These are phyloP conservation scores for Oxystoma pomonae DNA, from an alignment of 2,888 invertebrate genomes.

Conservation along the genomic window DNA sequence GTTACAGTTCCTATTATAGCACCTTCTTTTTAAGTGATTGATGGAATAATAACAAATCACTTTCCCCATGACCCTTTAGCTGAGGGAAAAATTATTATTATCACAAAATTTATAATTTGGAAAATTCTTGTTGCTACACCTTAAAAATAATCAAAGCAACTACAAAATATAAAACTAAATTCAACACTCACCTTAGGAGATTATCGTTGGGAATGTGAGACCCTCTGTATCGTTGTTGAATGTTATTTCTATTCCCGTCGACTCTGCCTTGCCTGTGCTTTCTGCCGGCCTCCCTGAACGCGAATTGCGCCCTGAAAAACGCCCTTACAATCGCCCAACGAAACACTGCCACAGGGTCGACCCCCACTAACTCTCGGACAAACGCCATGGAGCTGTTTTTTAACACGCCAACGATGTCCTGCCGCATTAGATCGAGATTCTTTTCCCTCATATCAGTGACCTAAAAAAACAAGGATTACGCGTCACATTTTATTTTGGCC, in stretches of 20 bases:
- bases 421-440: conserved; percentile 91
- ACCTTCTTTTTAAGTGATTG: no score
- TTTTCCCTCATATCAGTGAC: conserved; percentile 89
- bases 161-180: no score
- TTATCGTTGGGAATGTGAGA: conserved; percentile 66
- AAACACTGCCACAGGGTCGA: conserved; percentile 89
- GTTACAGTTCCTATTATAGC: no score
- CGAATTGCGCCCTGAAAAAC: conserved; percentile 84
- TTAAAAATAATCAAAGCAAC: no score
- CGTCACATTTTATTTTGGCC: no score
- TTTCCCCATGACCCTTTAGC: no score
- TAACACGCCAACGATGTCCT: conserved; percentile 88
- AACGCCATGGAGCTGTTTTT: conserved; percentile 92
- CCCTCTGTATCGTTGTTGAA: conserved; percentile 57
- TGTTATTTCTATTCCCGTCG: conserved; percentile 55
- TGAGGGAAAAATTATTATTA: no score
- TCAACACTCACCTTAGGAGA: conserved; percentile 59
- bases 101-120: no score
- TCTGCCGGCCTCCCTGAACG: conserved; percentile 79
- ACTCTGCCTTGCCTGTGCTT: conserved; percentile 62
- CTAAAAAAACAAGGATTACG: conserved; percentile 9
- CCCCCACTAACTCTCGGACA: conserved; percentile 85
- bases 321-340: conserved; percentile 91
- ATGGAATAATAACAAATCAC: no score
- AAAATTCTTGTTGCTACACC: no score